Evolutionary conservation across 2,888 invertebrate genomes (phyloP), one percentile per base, ranked within the genome.

Genomic region (Pycnomerus fuliginosus): DNA sequence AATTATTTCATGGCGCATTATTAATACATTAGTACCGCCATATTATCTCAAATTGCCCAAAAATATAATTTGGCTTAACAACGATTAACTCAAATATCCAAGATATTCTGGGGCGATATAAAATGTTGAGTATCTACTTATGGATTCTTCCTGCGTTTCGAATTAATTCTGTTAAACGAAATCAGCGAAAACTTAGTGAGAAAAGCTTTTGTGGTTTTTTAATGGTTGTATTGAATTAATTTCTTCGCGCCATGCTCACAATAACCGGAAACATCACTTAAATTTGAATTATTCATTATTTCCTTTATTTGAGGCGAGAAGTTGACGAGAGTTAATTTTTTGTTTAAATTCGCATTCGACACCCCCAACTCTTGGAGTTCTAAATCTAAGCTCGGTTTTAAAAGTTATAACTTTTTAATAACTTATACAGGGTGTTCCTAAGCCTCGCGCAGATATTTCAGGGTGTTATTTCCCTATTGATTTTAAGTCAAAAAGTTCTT

Each of bases 171-270:
- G 29, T 42, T 42, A 42, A 47, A 42, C 46, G 46, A 28, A n/a
- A 35, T 32, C 34, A 20, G 23, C 29, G 27, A 37, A 32, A 37
- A 38, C 32, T 12, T 35, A 40, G 28, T 16, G 39, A 32, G 36
- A 48, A 47, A 48, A 35, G 48, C 48, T 48, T 43, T 48, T 43
- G 43, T 48, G 43, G 29, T 48, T 48, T 48, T 44, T 34, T 8
- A 34, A 38, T 22, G 31, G 31, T 28, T 31, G 29, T 43, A 37
- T 43, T 43, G 43, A 37, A 28, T 33, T 44, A 44, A 38, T 38
- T 44, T 24, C 34, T 42, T 33, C 11, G 32, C 40, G 31, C 35
- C 40, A 27, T 34, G 25, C 32, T 38, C 25, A 27, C 24, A 30
- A 25, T 25, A 33, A 30, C 35, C 46, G 46, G 46, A 46, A 46